Percentiles rank a stretch among this genome's conserved stretches.
These are phyloP conservation scores for Spinibarbus caldwelli DNA, from an alignment of 2,797 vertebrate genomes.

Conservation along the genomic window DNA sequence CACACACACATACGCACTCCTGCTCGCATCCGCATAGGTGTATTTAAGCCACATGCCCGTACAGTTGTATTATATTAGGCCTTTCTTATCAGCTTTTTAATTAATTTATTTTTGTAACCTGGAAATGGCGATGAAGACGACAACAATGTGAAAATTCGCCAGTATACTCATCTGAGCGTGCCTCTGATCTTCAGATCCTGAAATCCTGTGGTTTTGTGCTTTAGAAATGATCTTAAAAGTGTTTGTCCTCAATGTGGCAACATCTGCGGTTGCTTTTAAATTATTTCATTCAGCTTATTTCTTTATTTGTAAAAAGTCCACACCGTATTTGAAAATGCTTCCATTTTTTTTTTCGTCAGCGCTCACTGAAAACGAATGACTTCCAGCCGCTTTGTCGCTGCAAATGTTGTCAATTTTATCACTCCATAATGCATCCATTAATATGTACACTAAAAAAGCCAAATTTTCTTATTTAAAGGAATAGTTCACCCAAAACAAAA, in stretches of 20 bases:
- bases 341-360: background rate
- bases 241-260: constrained; percentile 23
- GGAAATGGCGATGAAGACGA: constrained; percentile 57
- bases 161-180: constrained; percentile 69
- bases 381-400: background rate
- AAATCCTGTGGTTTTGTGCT: constrained; percentile 50
- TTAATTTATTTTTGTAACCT: constrained; percentile 74
- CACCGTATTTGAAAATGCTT: constrained; percentile 32
- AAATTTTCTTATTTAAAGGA: background rate
- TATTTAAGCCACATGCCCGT: constrained; percentile 67
- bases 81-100: constrained; percentile 62
- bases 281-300: constrained; percentile 23
- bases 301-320: constrained; percentile 14
- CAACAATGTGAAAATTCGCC: constrained; percentile 59
- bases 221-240: constrained; percentile 28
- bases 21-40: constrained; percentile 51
- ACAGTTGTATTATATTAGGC: constrained; percentile 59
- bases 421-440: background rate
- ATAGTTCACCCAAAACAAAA: background rate
- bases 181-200: constrained; percentile 71
- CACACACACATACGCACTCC: background rate
- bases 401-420: background rate
- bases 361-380: background rate
- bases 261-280: constrained; percentile 36
- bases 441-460: background rate